Conservation (phyloP, 2,113 vertebrate species). For the Catharus minimus region DNA sequence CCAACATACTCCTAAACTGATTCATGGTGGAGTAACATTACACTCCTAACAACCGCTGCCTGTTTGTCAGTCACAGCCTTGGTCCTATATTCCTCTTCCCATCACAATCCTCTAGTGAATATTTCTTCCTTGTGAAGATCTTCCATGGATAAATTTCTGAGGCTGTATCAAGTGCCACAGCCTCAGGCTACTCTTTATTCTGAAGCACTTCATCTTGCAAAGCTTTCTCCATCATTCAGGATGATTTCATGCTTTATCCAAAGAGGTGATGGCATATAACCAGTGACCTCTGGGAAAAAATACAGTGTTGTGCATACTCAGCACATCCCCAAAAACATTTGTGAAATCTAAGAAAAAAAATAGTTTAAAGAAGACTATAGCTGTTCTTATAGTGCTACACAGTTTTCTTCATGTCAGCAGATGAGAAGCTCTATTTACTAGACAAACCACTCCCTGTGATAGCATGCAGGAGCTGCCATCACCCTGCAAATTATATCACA, state of each 20-base stretch:
- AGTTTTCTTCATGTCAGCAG: neutral
- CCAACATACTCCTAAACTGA: neutral
- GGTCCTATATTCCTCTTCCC: neutral
- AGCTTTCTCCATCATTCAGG: neutral
- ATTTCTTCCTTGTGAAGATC: neutral
- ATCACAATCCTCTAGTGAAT: accelerated
- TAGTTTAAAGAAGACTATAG: neutral
- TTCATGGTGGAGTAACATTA: neutral
- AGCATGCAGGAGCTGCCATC: neutral
- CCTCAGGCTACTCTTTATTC: neutral
- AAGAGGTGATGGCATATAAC: neutral
- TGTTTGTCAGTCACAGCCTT: neutral
- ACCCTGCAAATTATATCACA: neutral
- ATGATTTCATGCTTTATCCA: neutral
- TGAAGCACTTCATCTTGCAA: neutral
- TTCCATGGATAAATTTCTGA: neutral
- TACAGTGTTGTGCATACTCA: neutral
- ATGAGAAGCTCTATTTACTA: neutral
- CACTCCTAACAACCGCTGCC: neutral
- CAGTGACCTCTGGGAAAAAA: neutral
- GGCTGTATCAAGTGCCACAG: neutral
- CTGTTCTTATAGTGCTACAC: neutral
- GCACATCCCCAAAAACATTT: neutral
- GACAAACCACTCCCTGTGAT: neutral
- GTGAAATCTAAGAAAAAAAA: neutral